A percentile compares a stretch with the other conserved stretches of the same genome.
phyloP scores from a whole-genome alignment of 2,797 vertebrate genomes.

The Periophthalmus magnuspinnatus region DNA sequence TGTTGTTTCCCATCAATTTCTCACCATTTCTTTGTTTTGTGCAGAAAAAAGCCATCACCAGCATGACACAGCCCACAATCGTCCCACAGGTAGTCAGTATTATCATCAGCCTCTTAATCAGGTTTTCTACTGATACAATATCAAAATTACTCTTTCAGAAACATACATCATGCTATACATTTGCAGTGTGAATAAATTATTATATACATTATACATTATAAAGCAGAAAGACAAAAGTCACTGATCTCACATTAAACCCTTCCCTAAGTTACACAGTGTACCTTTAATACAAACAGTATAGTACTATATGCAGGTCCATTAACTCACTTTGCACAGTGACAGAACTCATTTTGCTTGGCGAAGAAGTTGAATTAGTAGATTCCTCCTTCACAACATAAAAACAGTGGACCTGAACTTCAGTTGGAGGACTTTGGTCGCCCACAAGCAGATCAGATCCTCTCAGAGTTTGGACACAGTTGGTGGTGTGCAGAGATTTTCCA shows the following conservation, averaged over 20 bases:
- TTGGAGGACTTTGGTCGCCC: not conserved
- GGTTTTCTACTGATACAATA: not conserved
- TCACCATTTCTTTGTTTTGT: not conserved
- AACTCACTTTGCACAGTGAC: slow-evolving; percentile 28
- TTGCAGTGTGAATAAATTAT: too few relatives aligned
- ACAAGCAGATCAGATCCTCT: slow-evolving; percentile 36
- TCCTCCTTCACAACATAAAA: not conserved
- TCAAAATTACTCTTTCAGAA: not conserved
- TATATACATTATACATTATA: too few relatives aligned
- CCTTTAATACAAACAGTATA: too few relatives aligned
- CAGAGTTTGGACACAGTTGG: slow-evolving; percentile 12
- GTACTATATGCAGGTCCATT: not conserved
- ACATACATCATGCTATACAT: not conserved
- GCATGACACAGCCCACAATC: not conserved
- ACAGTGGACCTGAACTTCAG: slow-evolving; percentile 28
- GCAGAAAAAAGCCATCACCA: not conserved
- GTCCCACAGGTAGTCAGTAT: not conserved
- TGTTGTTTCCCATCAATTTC: not conserved
- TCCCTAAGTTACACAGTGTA: too few relatives aligned
- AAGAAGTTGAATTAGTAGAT: not conserved
- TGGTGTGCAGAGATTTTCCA: fast-evolving
- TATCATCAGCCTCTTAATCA: not conserved
- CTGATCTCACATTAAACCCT: too few relatives aligned
- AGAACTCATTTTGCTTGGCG: slow-evolving; percentile 1
- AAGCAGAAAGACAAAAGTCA: too few relatives aligned